These are phyloP conservation scores for Baccha elongata DNA, from an alignment of 2,888 invertebrate genomes.

Conservation along the genomic window DNA sequence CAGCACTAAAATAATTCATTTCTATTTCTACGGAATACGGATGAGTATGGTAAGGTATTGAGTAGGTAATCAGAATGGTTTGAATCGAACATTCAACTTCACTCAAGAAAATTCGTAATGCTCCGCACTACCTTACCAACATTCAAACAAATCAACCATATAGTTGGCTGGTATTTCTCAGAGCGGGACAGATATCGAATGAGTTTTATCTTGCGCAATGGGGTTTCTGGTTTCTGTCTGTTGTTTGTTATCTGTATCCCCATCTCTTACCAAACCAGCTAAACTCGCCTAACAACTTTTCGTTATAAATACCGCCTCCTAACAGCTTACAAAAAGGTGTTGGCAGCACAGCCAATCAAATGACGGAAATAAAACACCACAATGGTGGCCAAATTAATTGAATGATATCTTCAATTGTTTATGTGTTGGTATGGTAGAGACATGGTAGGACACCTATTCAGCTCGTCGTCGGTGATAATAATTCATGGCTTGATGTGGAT, in stretches of 20 bases:
- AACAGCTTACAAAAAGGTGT: conserved; percentile 17
- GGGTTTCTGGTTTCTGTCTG: neutral
- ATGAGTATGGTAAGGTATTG: too few species aligned
- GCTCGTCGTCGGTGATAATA: conserved; percentile 39
- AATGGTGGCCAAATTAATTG: conserved; percentile 64
- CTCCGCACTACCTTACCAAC: conserved; percentile 43
- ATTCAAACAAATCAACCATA: neutral
- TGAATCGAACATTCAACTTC: conserved; percentile 5
- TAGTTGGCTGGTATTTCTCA: neutral
- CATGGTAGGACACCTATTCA: conserved; percentile 17
- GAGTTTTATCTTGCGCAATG: conserved; percentile 7
- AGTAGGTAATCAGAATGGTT: conserved; percentile 1
- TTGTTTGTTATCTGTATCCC: neutral
- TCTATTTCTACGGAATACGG: too few species aligned
- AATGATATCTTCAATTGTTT: conserved; percentile 44
- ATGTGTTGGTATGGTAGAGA: conserved; percentile 3
- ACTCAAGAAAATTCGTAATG: neutral
- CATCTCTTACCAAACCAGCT: conserved; percentile 17
- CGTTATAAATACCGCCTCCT: conserved; percentile 49
- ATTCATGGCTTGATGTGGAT: conserved; percentile 71
- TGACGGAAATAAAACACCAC: conserved; percentile 36
- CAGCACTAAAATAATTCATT: too few species aligned
- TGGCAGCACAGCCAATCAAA: conserved; percentile 52
- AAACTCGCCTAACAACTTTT: conserved; percentile 49
- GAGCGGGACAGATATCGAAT: conserved; percentile 26